Evolutionary conservation across 2,888 invertebrate genomes (phyloP), one percentile per base, ranked within the genome.

Genomic region (Xestia ashworthii): DNA sequence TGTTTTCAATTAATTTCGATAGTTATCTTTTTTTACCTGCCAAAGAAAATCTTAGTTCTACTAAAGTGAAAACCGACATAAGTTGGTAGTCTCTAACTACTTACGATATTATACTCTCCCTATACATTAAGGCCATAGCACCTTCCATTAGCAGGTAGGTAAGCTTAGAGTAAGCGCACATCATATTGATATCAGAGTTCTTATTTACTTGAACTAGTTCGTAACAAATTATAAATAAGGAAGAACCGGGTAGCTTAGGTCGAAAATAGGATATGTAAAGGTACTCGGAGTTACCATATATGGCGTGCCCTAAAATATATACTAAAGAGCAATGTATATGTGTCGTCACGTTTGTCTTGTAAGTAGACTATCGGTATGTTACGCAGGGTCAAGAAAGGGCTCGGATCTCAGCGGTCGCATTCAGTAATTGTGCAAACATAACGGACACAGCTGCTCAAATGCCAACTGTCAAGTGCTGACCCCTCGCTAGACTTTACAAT

Each of bases 301-400:
- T 48, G 22, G 32, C 41, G 25, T 74, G 44, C 22, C 71, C 73
- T 67, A 50, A 62, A 82, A 74, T 53, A 68, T 53, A 74, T 25
- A 16, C 44, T 62, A 81, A 72, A 64, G 25, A 64, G 81, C 46
- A 74, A 64, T 78, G 74, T 73, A 53, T 74, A 82, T 69, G 78
- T 75, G 44, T 75, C 50, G 80, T 79, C 82, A 84, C 77, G 82
- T 87, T 84, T 84, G 71, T 78, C 76, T 53, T 46, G 72, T 71
- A 81, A 76, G 79, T 76, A 72, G 83, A 81, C 76, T 80, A 78
- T 81, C 70, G 73, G 76, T 86, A 67, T 81, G 69, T 79, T 77
- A 86, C 81, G 87, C 78, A 78, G 79, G 88, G 84, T 87, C 87
- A 87, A 68, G 74, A 80, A 81, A 86, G 87, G 87, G 88, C 84